These are phyloP conservation scores for Aratinga solstitialis DNA, from an alignment of 2,797 vertebrate genomes.

Conservation along the genomic window DNA sequence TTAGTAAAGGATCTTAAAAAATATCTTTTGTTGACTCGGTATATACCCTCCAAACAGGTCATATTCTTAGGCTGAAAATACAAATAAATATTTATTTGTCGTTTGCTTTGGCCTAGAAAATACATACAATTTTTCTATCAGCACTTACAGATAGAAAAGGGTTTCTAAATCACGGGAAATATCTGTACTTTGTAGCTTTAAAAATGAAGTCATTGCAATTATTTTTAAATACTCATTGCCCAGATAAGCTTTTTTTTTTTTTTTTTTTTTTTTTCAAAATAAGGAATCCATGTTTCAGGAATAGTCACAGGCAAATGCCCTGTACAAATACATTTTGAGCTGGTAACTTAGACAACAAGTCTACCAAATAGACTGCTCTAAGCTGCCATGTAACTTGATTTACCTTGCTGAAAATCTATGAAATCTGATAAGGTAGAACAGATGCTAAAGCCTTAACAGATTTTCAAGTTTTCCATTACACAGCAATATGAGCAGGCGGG, in stretches of 20 bases:
- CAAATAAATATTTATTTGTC: neutral
- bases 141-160: neutral
- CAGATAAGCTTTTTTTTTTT: neutral
- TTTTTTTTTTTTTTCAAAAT: neutral
- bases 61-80: neutral
- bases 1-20: neutral
- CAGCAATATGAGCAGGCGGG: neutral
- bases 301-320: neutral
- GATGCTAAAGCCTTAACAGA: neutral
- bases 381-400: neutral
- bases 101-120: neutral
- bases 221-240: neutral
- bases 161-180: neutral
- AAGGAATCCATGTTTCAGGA: neutral
- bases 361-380: neutral
- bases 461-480: neutral
- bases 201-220: neutral
- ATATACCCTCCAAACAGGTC: neutral
- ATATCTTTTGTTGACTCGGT: neutral
- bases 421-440: neutral
- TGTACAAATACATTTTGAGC: neutral
- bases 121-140: neutral
- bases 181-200: neutral
- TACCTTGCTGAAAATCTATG: neutral
- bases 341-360: neutral